phyloP scores from a whole-genome alignment of 2,888 invertebrate species.

The Drosophila sordidula region DNA sequence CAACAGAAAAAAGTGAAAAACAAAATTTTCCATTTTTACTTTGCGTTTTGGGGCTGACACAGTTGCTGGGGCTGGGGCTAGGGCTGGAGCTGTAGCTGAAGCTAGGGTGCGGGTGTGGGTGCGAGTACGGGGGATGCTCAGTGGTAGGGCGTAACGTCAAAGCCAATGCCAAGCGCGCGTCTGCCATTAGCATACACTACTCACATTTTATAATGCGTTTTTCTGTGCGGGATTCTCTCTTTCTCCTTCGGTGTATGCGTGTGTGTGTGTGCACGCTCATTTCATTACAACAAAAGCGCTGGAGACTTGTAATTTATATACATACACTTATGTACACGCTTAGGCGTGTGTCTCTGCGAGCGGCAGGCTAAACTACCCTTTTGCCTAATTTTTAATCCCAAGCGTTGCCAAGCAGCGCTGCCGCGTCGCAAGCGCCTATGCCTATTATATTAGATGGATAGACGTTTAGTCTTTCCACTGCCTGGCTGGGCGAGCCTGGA shows the following conservation, averaged over 20 bases:
- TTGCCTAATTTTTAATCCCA: constrained; percentile 78
- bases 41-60: constrained; percentile 43
- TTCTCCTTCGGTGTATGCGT: not conserved
- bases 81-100: constrained; percentile 11
- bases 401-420: constrained; percentile 59
- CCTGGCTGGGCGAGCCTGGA: no score
- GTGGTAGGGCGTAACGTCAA: constrained; percentile 46
- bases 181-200: constrained; percentile 79
- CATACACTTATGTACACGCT: constrained; percentile 25
- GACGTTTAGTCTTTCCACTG: constrained; percentile 32
- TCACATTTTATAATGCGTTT: constrained; percentile 75
- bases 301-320: constrained; percentile 56
- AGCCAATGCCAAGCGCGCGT: constrained; percentile 61
- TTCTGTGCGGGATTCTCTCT: constrained; percentile 44
- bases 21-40: constrained; percentile 68
- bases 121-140: not conserved
- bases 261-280: constrained; percentile 19
- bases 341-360: constrained; percentile 35
- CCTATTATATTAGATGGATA: constrained; percentile 35
- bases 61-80: constrained; percentile 8
- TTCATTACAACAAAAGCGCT: constrained; percentile 57
- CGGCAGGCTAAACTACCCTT: constrained; percentile 71
- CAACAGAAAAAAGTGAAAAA: constrained; percentile 40
- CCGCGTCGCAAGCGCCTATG: constrained; percentile 15
- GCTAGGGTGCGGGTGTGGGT: constrained; percentile 7